Evolutionary conservation across 2,888 invertebrate genomes (phyloP).

Genomic region (Physocephala rufipes): DNA sequence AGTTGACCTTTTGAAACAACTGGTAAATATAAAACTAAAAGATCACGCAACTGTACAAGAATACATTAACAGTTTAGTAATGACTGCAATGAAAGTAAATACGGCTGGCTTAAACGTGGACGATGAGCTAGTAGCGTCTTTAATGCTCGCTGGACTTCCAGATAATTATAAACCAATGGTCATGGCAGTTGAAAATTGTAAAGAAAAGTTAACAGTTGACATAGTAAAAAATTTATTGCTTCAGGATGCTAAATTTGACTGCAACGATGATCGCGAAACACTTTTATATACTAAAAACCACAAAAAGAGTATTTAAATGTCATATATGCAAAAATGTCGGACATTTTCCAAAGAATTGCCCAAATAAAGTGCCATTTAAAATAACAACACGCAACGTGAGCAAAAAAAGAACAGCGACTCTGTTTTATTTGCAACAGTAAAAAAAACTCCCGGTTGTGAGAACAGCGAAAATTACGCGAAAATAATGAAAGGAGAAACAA

Average conservation of each 20-base stretch:
- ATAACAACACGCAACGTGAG: neutral
- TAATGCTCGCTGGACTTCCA: constrained; percentile 32
- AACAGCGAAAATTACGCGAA: no score
- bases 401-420: constrained; percentile 24
- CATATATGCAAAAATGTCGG: constrained; percentile 11
- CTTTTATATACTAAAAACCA: constrained; percentile 8
- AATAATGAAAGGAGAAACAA: no score
- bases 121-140: constrained; percentile 25
- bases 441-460: neutral
- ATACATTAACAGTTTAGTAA: constrained; percentile 44
- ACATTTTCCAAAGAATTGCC: constrained; percentile 26
- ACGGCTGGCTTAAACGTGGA: constrained; percentile 32
- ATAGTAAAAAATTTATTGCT: constrained; percentile 25
- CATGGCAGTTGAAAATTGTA: constrained; percentile 31
- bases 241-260: constrained; percentile 24
- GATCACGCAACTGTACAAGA: constrained; percentile 42
- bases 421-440: constrained; percentile 25
- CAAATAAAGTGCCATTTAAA: constrained; percentile 10
- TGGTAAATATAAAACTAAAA: constrained; percentile 41
- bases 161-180: constrained; percentile 27
- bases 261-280: neutral
- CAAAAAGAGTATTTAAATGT: constrained; percentile 1
- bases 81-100: constrained; percentile 41
- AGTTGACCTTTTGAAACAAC: constrained; percentile 41
- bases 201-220: constrained; percentile 31